Base-by-base conservation (phyloP, 2,888 invertebrate species). In the Dastarcus helophoroides region DNA sequence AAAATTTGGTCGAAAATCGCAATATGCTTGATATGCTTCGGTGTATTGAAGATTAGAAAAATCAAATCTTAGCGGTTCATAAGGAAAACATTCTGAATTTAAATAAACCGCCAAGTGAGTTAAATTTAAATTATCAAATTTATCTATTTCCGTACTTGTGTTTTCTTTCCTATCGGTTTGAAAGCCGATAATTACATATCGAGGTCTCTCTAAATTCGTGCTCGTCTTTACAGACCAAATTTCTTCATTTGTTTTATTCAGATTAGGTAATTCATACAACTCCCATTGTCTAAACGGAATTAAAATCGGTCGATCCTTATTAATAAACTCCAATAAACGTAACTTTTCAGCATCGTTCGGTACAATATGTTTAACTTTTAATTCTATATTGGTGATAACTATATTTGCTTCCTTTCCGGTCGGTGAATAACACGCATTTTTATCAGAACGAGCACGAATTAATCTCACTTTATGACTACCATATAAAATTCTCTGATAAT, bases 401-500 rank as follows among this genome's bases (percentile, higher is more conserved):
- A 19, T 19, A 7, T 19, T 19, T n/a, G n/a, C n/a, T 19, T 7
- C 8, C 19, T 19, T 19, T 19, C 7, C 11, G 29, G 22, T 22
- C 14, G 30, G 26, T n/a, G 23, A 22, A 13, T 19, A 19, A 19
- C 19, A 19, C n/a, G n/a, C n/a, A 19, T 19, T 19, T 7, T 19
- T 19, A 19, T 19, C 19, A 7, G 19, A 19, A 7, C 7, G 19
- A 19, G 19, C 19, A 7, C 19, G 19, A 19, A 8, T 19, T 7
- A 19, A 19, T 19, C 19, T 7, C 7, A 19, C 7, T 7, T 7
- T 19, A 8, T 19, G 19, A 7, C 8, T 19, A 7, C 56, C 56
- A 1, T 55, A 39, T 28, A 54, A 38, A 22, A 57, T 45, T 40
- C 50, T 51, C 14, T 46, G 47, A 35, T 51, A 58, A 38, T 57